Evolutionary conservation across 2,888 invertebrate species (phyloP), one percentile per base, ranked within the genome.

Genomic region (Xestoiulus laeticollis): DNA sequence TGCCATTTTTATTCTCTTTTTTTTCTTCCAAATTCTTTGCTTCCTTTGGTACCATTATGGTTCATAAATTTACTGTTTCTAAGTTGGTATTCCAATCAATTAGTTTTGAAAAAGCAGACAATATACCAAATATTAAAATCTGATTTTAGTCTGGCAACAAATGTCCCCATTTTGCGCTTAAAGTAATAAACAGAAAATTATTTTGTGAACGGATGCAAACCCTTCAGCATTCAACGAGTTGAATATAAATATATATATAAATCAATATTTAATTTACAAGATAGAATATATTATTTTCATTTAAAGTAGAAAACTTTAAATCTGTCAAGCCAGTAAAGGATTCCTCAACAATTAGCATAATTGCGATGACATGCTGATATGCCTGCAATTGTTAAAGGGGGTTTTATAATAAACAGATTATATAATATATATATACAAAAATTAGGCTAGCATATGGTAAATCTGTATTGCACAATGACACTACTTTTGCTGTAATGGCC

Each of bases 401-500:
- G 5, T 38, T 78, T 78, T 30, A 30, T 78, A 78, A 78, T 30
- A 30, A 78, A 30, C 78, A 32, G 30, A 32, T 78, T 32, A 78
- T 30, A 26, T 26, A 19, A 53, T 48, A n/a, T 53, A 22, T 68
- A 78, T 78, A 78, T 78, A 78, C 78, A 78, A 78, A 30, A 78
- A 78, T 68, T 32, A 78, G 78, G 78, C 78, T 78, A 32, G 78
- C 78, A 30, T 78, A 68, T 78, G 30, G 26, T 78, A 78, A 78
- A 26, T 26, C 12, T 16, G 78, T 78, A 78, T 78, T 78, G 78
- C 78, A 78, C 78, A 78, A 78, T 78, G 78, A 32, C 68, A 68
- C 68, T 78, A 78, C 78, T 30, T 30, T 78, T 78, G 78, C 78
- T 78, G 78, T 78, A 78, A 78, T 78, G 78, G 78, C 78, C 78